phyloP scores from a whole-genome alignment of 2,888 invertebrate species.

The Melinopterus prodromus region DNA sequence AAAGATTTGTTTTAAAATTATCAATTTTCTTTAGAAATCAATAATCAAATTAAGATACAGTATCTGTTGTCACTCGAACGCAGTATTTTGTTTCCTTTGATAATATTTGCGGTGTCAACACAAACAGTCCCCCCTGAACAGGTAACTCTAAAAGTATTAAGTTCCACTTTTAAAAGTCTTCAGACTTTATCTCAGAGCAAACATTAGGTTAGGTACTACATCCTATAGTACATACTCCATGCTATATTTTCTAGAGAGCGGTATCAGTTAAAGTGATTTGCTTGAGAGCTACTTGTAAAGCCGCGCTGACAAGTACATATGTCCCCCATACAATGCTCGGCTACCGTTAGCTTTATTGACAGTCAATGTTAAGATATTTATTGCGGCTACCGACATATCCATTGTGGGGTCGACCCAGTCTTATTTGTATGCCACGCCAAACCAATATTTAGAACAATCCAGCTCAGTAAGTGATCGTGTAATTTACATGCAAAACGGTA shows the following conservation, averaged over 20 bases:
- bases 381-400: background rate
- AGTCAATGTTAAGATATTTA: conserved; percentile 4
- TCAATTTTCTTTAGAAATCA: too few relatives aligned
- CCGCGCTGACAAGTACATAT: background rate
- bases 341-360: background rate
- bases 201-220: background rate
- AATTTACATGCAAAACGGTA: background rate
- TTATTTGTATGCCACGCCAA: background rate
- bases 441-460: background rate
- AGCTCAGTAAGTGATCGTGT: background rate
- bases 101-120: background rate
- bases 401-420: background rate
- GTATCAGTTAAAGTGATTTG: background rate
- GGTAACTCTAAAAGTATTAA: background rate
- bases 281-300: background rate
- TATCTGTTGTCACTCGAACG: background rate
- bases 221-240: background rate
- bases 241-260: background rate
- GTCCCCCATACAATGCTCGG: background rate
- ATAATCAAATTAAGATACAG: too few relatives aligned
- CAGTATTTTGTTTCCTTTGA: background rate
- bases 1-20: too few relatives aligned
- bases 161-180: background rate
- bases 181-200: background rate
- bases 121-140: background rate